phyloP scores from a whole-genome alignment of 2,113 vertebrate genomes.

The Hydropotes inermis region DNA sequence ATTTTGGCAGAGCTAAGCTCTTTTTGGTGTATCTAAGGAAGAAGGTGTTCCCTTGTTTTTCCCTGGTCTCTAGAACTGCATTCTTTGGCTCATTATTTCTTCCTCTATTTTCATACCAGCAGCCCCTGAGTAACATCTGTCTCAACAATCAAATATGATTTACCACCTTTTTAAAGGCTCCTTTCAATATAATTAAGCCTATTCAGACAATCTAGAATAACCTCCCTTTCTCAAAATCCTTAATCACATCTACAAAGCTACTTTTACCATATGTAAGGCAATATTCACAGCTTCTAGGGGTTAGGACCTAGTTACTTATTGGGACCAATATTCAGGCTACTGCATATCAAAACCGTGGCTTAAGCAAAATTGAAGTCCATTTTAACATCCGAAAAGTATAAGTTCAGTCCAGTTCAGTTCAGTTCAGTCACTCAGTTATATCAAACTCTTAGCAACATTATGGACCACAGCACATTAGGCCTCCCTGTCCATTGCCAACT shows the following conservation, averaged over 20 bases:
- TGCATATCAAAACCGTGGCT: background rate
- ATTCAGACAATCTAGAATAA: background rate
- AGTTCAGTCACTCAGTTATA: background rate
- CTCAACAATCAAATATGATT: background rate
- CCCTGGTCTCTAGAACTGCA: background rate
- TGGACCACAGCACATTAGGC: background rate
- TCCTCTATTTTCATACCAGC: background rate
- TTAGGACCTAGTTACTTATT: background rate
- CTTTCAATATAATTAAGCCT: background rate
- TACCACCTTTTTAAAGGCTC: background rate
- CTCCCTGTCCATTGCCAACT: background rate
- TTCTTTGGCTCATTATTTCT: background rate
- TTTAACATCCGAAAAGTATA: background rate
- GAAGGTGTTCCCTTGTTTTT: background rate
- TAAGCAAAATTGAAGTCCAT: background rate
- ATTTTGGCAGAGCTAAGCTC: fast-evolving
- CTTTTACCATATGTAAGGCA: background rate
- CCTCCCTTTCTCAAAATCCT: background rate
- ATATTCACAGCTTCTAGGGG: background rate
- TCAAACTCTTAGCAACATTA: background rate
- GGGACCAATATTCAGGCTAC: background rate
- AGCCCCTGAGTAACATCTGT: background rate
- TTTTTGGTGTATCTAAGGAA: fast-evolving
- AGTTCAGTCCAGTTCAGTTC: background rate
- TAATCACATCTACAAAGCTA: background rate